Conservation (phyloP, 2,888 invertebrate species). For the Punctoribates punctum region DNA sequence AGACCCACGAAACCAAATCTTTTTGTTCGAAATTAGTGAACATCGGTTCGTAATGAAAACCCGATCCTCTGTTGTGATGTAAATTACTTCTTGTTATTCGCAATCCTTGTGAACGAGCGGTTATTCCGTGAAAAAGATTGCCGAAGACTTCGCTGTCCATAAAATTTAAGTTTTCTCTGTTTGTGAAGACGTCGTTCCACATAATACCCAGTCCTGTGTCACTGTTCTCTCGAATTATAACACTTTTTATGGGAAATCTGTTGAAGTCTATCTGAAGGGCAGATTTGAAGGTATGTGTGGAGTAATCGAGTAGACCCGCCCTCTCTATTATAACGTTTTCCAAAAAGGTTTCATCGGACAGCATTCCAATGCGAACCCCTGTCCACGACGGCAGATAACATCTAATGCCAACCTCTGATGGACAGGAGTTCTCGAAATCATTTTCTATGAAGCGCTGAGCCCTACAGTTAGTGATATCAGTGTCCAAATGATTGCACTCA, state of each 20-base stretch:
- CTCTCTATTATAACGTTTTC: conserved; percentile 83
- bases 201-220: conserved; percentile 89
- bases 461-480: conserved; percentile 77
- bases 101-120: conserved; percentile 80
- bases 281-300: conserved; percentile 79
- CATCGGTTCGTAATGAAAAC: conserved; percentile 87
- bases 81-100: conserved; percentile 60
- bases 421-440: conserved; percentile 82
- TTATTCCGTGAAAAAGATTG: conserved; percentile 82
- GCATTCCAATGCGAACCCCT: conserved; percentile 80
- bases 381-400: conserved; percentile 93
- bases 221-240: conserved; percentile 73
- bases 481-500: conserved; percentile 82
- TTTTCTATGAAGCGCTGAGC: conserved; percentile 60
- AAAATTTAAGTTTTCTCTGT: conserved; percentile 50
- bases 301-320: conserved; percentile 89
- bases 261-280: conserved; percentile 73
- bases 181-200: conserved; percentile 82
- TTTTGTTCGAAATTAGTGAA: conserved; percentile 76
- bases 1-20: conserved; percentile 89
- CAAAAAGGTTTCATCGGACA: conserved; percentile 79
- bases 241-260: conserved; percentile 56
- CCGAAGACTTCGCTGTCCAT: conserved; percentile 55
- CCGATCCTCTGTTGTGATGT: conserved; percentile 70
- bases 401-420: conserved; percentile 77